Percentiles rank a stretch among this genome's conserved stretches.
These are phyloP conservation scores for Ctenodactylus gundi DNA, from an alignment of 2,113 vertebrate species.

Conservation along the genomic window DNA sequence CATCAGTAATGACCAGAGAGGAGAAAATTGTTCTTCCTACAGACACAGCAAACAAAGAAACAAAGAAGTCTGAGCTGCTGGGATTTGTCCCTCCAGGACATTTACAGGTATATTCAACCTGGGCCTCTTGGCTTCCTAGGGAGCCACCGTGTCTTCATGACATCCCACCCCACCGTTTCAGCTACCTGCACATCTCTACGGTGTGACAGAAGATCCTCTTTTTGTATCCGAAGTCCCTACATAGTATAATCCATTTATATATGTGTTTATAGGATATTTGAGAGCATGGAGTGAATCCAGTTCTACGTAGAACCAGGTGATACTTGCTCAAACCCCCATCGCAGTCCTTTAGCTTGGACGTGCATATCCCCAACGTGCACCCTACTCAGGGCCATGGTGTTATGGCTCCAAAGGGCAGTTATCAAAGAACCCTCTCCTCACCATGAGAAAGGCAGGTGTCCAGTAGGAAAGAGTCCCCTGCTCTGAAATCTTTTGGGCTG, in stretches of 20 bases:
- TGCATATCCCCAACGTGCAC: not conserved
- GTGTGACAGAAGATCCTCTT: not conserved
- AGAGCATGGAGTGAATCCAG: not conserved
- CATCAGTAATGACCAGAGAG: not conserved
- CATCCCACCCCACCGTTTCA: not conserved
- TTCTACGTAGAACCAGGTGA: not conserved
- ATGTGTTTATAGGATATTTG: not conserved
- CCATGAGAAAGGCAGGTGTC: not conserved
- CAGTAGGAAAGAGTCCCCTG: not conserved
- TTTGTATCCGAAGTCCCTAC: not conserved
- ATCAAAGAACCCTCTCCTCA: not conserved
- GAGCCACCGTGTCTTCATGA: rapidly evolving
- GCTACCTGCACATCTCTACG: not conserved
- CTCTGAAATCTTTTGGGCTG: not conserved
- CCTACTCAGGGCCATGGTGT: not conserved
- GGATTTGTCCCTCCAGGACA: not conserved
- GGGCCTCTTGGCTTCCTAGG: not conserved
- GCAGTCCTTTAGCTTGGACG: not conserved
- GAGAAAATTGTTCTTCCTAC: not conserved
- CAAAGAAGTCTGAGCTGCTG: not conserved
- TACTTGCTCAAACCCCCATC: not conserved
- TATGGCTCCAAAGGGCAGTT: not conserved
- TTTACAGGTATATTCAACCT: not conserved
- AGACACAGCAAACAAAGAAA: not conserved
- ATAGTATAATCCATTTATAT: not conserved